Conservation (phyloP, 2,113 vertebrate genomes). For the Myotis yumanensis region DNA sequence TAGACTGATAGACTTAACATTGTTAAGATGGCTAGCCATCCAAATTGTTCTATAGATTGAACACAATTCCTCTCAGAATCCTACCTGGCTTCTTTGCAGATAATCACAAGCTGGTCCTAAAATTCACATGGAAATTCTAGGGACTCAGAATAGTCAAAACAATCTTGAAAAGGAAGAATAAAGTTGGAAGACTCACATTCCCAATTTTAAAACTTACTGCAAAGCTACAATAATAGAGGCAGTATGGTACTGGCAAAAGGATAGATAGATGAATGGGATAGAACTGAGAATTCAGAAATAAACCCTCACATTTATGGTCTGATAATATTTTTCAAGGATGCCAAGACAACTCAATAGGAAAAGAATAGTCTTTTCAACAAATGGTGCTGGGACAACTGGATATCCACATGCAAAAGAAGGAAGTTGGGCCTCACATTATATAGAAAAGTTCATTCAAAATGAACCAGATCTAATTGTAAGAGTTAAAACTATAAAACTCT, state of each 20-base stretch:
- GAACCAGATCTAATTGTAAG: background rate
- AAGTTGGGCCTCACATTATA: background rate
- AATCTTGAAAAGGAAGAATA: background rate
- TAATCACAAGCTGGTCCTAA: background rate
- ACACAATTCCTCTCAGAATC: background rate
- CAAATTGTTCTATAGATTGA: background rate
- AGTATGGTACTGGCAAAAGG: background rate
- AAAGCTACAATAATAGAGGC: background rate
- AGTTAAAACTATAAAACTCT: background rate
- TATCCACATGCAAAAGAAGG: background rate
- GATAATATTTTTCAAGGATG: background rate
- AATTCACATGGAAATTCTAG: slow-evolving; percentile 1
- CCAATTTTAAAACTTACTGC: slow-evolving; percentile 14
- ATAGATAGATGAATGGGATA: background rate
- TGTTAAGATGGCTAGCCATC: background rate
- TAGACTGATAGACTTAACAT: background rate
- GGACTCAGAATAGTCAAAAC: background rate
- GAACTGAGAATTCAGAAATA: background rate
- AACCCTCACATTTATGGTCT: background rate
- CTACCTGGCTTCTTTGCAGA: background rate
- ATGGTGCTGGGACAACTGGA: background rate
- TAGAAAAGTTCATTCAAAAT: background rate
- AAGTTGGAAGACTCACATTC: background rate
- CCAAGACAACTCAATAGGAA: slow-evolving; percentile 1
- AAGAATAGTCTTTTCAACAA: slow-evolving; percentile 21